phyloP scores from a whole-genome alignment of 2,113 vertebrate genomes.

The Kryptolebias marmoratus region DNA sequence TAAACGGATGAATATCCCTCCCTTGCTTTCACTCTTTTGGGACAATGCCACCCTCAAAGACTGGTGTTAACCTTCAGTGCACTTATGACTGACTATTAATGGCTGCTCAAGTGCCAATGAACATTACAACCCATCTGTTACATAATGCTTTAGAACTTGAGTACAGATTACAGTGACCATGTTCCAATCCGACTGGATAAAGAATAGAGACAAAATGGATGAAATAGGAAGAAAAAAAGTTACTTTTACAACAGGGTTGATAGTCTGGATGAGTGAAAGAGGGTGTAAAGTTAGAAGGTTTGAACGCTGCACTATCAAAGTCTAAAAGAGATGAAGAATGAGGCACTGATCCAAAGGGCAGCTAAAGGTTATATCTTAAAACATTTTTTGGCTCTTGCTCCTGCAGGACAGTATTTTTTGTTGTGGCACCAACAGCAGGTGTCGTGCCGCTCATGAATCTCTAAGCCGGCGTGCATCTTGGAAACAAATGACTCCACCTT shows the following conservation, averaged over 20 bases:
- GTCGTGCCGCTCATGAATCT: slow-evolving; percentile 49
- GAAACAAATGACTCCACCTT: slow-evolving; percentile 33
- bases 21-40: slow-evolving; percentile 29
- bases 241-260: slow-evolving; percentile 37
- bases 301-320: slow-evolving; percentile 23
- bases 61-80: slow-evolving; percentile 68
- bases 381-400: slow-evolving; percentile 27
- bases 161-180: slow-evolving; percentile 63
- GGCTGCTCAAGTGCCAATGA: slow-evolving; percentile 56
- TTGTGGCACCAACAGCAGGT: slow-evolving; percentile 34
- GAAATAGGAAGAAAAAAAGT: slow-evolving; percentile 60
- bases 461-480: slow-evolving; percentile 27
- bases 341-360: slow-evolving; percentile 52
- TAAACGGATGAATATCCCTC: slow-evolving; percentile 53
- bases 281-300: slow-evolving; percentile 11
- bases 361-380: slow-evolving; percentile 40
- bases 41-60: slow-evolving; percentile 57
- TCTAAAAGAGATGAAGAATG: slow-evolving; percentile 25
- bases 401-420: slow-evolving; percentile 31
- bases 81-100: slow-evolving; percentile 63
- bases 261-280: slow-evolving; percentile 29
- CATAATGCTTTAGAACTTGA: slow-evolving; percentile 38
- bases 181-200: slow-evolving; percentile 60
- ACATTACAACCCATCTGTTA: slow-evolving; percentile 72
- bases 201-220: slow-evolving; percentile 59